These are phyloP conservation scores for Molossus molossus DNA, from an alignment of 2,797 vertebrate genomes.

Conservation along the genomic window DNA sequence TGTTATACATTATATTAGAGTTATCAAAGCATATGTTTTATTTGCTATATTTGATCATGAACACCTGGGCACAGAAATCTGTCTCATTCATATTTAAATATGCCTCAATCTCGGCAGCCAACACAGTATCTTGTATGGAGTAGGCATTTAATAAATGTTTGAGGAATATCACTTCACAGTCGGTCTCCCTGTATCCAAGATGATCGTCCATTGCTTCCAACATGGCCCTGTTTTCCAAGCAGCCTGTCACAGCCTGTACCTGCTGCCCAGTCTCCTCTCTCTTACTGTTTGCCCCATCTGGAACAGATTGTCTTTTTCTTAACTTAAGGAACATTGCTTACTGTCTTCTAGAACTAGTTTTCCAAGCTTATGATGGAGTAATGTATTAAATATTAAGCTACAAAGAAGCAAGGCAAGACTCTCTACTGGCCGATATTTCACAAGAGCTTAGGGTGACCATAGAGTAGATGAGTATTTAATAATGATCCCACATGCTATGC, in stretches of 20 bases:
- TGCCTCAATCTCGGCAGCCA: background rate
- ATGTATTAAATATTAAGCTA: background rate
- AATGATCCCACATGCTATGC: background rate
- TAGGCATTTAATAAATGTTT: constrained; percentile 28
- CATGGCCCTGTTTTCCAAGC: background rate
- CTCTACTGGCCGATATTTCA: background rate
- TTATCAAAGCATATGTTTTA: background rate
- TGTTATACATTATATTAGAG: background rate
- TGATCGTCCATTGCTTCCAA: background rate
- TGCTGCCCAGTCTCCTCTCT: background rate
- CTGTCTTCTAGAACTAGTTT: constrained; percentile 23
- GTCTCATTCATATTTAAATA: background rate
- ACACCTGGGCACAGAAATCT: background rate
- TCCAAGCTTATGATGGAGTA: background rate
- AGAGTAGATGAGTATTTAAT: background rate
- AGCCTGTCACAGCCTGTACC: background rate
- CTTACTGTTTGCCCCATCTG: background rate
- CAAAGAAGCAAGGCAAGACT: background rate
- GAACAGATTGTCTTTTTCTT: constrained; percentile 19
- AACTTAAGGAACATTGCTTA: background rate
- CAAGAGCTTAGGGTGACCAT: background rate
- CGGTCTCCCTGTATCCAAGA: background rate
- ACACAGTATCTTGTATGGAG: constrained; percentile 2
- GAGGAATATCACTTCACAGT: constrained; percentile 15
- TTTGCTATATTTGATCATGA: constrained; percentile 56